Conservation (phyloP, 2,113 vertebrate genomes). For the Sylvia atricapilla region DNA sequence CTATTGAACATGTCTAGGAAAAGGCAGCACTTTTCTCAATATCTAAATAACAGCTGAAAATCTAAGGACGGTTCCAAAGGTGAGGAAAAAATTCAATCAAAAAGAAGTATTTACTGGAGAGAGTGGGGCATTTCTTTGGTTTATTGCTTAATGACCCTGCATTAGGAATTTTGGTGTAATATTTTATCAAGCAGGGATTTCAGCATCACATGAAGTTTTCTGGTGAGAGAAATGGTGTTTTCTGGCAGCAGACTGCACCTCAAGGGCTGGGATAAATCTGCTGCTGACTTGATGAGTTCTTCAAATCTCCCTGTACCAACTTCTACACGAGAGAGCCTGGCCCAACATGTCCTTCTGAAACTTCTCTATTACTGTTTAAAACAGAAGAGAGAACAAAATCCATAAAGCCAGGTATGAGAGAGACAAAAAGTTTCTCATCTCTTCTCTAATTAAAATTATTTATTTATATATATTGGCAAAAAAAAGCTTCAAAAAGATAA, state of each 20-base stretch:
- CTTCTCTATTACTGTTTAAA: background rate
- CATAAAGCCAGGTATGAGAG: background rate
- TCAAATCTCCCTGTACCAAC: background rate
- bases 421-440: background rate
- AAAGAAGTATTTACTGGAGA: accelerated
- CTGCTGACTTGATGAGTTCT: background rate
- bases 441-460: background rate
- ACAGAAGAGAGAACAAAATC: background rate
- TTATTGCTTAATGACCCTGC: background rate
- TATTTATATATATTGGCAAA: background rate
- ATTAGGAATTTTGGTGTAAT: background rate
- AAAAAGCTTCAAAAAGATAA: background rate
- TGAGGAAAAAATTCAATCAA: background rate
- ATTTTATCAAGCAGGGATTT: background rate
- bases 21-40: background rate
- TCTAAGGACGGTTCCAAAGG: background rate
- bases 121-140: accelerated
- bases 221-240: background rate
- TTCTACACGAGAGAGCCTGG: background rate
- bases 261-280: background rate
- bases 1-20: background rate
- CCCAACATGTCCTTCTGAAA: background rate
- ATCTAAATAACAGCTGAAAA: background rate
- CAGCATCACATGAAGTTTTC: background rate
- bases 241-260: background rate